phyloP scores from a whole-genome alignment of 2,113 vertebrate genomes.

The Pterophyllum scalare region DNA sequence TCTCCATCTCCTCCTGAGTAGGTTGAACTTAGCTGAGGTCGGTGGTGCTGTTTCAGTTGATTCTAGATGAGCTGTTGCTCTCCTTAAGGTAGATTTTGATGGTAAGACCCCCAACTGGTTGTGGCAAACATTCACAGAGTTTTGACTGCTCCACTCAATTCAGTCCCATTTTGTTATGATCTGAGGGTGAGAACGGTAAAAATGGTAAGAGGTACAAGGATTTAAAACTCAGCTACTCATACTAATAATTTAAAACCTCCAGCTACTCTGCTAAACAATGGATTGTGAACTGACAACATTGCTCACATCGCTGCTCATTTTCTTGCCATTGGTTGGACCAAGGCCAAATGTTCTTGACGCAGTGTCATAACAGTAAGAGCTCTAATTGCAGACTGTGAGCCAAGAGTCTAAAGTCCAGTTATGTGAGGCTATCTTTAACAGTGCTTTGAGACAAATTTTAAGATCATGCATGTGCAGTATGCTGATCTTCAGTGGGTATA shows the following conservation, averaged over 20 bases:
- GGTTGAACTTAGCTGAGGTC: not conserved
- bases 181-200: not conserved
- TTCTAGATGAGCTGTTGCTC: not conserved
- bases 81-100: not conserved
- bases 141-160: not conserved
- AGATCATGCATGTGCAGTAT: too few species aligned
- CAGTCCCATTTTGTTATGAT: slow-evolving; percentile 16
- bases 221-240: not conserved
- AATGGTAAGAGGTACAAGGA: not conserved
- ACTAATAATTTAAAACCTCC: not conserved
- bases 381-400: not conserved
- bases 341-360: too few species aligned
- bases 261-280: not conserved
- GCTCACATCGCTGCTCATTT: not conserved
- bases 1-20: slow-evolving; percentile 45
- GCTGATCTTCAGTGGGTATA: too few species aligned
- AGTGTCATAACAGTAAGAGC: not conserved
- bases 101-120: not conserved
- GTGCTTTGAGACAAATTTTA: not conserved
- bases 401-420: not conserved
- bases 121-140: not conserved
- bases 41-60: not conserved
- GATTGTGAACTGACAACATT: not conserved
- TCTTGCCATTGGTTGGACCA: not conserved
- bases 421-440: not conserved